These are phyloP conservation scores for Dinomys branickii DNA, from an alignment of 2,113 vertebrate species.

Conservation along the genomic window DNA sequence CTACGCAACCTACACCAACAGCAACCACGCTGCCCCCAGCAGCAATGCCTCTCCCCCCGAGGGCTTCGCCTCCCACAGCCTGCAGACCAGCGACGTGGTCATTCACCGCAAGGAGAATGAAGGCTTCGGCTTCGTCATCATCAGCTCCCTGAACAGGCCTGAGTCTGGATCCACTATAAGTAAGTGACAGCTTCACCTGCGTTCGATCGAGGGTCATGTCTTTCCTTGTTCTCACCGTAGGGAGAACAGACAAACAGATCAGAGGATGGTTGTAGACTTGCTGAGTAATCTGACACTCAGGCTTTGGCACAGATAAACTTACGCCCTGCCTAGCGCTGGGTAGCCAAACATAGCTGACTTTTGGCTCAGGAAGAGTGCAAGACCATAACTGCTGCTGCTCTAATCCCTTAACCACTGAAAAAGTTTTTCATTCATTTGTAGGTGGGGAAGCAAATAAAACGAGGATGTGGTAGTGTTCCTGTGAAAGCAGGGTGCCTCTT, in stretches of 20 bases:
- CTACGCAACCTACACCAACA: conserved; percentile 91
- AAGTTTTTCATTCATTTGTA: background rate
- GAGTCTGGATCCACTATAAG: conserved; percentile 92
- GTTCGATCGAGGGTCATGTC: background rate
- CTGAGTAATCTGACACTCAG: background rate
- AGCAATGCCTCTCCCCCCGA: conserved; percentile 88
- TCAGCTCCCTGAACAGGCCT: conserved; percentile 97
- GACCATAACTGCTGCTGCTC: background rate
- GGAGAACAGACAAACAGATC: background rate
- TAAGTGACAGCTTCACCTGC: conserved; percentile 83
- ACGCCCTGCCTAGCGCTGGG: background rate
- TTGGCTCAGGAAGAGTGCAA: background rate
- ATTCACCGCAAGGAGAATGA: conserved; percentile 98
- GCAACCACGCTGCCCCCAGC: conserved; percentile 86
- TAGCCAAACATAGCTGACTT: background rate
- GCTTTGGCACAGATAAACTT: background rate
- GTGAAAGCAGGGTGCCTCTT: background rate
- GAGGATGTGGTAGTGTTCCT: background rate
- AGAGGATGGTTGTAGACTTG: background rate
- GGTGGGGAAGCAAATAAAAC: background rate
- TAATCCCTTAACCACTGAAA: background rate
- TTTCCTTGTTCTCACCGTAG: background rate
- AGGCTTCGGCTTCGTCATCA: conserved; percentile 99
- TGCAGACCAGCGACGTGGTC: conserved; percentile 93
- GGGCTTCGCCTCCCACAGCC: conserved; percentile 87